Evolutionary conservation across 2,797 vertebrate species (phyloP).

Genomic region (Lemur catta): DNA sequence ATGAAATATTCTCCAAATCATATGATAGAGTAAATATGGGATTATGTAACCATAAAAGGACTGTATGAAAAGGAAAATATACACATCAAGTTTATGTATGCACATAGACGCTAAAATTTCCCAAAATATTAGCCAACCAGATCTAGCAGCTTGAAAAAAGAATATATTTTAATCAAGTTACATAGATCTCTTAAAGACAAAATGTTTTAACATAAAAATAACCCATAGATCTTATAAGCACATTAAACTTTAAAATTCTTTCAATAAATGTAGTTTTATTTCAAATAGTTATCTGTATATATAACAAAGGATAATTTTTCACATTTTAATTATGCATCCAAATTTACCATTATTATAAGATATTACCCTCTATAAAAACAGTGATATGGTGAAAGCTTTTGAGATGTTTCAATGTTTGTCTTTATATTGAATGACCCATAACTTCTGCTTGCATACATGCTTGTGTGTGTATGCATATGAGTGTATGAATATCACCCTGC

Average conservation of each 20-base stretch:
- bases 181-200: background rate
- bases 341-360: background rate
- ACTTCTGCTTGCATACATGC: background rate
- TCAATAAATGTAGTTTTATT: background rate
- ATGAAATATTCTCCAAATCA: background rate
- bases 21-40: background rate
- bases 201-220: background rate
- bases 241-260: background rate
- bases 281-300: background rate
- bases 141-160: background rate
- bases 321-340: background rate
- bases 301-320: background rate
- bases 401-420: background rate
- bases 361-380: background rate
- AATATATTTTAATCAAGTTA: background rate
- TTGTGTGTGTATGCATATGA: background rate
- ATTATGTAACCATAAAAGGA: background rate
- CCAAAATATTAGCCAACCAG: background rate
- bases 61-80: background rate
- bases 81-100: background rate
- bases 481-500: background rate
- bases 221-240: background rate
- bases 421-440: background rate
- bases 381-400: background rate
- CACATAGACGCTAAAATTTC: background rate